Evolutionary conservation across 2,888 invertebrate genomes (phyloP), one percentile per base, ranked within the genome.

Genomic region (Aricia artaxerxes): DNA sequence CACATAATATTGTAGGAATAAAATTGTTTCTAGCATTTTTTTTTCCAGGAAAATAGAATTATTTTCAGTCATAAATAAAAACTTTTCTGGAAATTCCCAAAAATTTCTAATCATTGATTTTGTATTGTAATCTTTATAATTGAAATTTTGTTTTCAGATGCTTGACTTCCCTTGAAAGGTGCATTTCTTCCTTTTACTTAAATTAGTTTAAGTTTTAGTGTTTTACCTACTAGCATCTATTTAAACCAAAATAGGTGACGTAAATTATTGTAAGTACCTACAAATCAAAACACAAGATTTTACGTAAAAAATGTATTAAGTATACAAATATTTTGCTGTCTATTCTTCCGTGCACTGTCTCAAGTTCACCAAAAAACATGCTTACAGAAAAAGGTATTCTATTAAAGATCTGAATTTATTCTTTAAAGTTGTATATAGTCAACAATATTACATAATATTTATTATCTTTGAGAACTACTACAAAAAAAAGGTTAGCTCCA

Each of bases 301-400:
- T 81, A 80, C 80, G 73, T 81, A 69, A 81, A 84, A 82, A 81
- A 79, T 83, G 83, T 84, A 84, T 83, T 84, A n/a, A n/a, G n/a
- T n/a, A 84, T 82, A 84, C 85, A 84, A 84, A 85, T 83, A 83
- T 82, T 82, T 82, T 76, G 35, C 80, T 81, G 79, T 82, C 80
- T 81, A 80, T 81, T 80, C 81, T 83, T 81, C 78, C 80, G 78
- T 81, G 61, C 73, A 83, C 81, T 81, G 80, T 82, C 81, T 57
- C 11, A 53, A 76, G 76, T 53, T 53, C 35, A 57, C 76, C 76
- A 49, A 1, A 31, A 11, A 75, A 75, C 53, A 64, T 31, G 9
- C 35, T 69, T 7, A 69, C 31, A 69, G 64, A 64, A 64, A 69
- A 16, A 35, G 35, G 64, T 69, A 31, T 24, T 57, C 13, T 13